Evolutionary conservation across 2,888 invertebrate species (phyloP).

Genomic region (Dione juno): DNA sequence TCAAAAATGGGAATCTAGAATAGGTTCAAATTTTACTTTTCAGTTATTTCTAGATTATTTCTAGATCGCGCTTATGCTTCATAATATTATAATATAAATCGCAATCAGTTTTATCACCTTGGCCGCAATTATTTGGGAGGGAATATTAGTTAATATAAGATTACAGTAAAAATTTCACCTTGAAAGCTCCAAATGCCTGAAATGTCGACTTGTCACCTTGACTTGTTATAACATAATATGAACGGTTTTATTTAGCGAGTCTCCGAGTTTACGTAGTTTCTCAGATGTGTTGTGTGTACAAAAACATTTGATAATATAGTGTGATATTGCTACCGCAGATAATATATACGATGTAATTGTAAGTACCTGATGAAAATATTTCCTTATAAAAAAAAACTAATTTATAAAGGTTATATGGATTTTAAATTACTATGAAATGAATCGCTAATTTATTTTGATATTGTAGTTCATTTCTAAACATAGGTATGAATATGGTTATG

Average conservation of each 20-base stretch:
- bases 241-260: conserved; percentile 14
- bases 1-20: too few species aligned
- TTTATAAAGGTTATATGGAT: neutral
- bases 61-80: neutral
- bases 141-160: conserved; percentile 14
- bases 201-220: conserved; percentile 34
- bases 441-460: too few species aligned
- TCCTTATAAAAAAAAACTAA: neutral
- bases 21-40: too few species aligned
- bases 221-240: conserved; percentile 22
- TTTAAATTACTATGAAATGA: neutral
- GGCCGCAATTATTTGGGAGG: conserved; percentile 6
- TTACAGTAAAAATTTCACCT: conserved; percentile 30
- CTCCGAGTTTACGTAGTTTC: conserved; percentile 10
- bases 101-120: conserved; percentile 9
- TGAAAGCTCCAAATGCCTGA: conserved; percentile 36
- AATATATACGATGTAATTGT: neutral
- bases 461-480: too few species aligned
- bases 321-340: neutral
- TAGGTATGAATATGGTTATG: too few species aligned
- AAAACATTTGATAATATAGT: neutral
- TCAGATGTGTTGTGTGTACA: conserved; percentile 16
- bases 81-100: neutral
- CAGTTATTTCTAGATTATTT: too few species aligned
- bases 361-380: neutral